Conservation (phyloP, 2,888 invertebrate species). For the Dorcus hopei region DNA sequence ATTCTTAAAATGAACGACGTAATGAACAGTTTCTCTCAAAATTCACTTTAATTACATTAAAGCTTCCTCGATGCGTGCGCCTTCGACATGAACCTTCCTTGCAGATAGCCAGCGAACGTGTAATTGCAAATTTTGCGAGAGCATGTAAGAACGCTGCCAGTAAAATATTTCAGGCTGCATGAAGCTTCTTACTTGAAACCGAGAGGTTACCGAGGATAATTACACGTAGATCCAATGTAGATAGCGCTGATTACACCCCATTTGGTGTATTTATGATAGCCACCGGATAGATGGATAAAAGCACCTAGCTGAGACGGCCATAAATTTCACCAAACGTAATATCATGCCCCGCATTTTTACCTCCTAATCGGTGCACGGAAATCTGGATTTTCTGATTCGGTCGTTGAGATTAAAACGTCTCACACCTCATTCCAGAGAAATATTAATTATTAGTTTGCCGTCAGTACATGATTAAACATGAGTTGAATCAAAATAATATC, state of each 20-base stretch:
- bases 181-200: background rate
- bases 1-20: too few relatives aligned
- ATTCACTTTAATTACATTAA: too few relatives aligned
- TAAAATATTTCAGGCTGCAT: background rate
- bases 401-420: background rate
- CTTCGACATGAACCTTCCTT: too few relatives aligned
- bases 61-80: too few relatives aligned
- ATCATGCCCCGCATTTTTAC: constrained; percentile 14
- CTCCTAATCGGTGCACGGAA: constrained; percentile 10
- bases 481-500: too few relatives aligned
- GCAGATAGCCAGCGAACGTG: too few relatives aligned
- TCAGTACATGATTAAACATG: too few relatives aligned
- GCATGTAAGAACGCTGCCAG: background rate
- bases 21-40: too few relatives aligned
- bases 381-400: background rate
- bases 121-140: background rate
- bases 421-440: background rate
- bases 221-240: constrained; percentile 21
- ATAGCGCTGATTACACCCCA: constrained; percentile 25
- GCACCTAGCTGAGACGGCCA: constrained; percentile 7
- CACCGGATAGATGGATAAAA: constrained; percentile 19
- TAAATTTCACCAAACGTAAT: constrained; percentile 16
- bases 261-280: constrained; percentile 25
- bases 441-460: too few relatives aligned
- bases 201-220: constrained; percentile 21